These are phyloP conservation scores for Paracentrotus lividus DNA, from an alignment of 53 echinoderm and acorn worm genomes.

Conservation along the genomic window DNA sequence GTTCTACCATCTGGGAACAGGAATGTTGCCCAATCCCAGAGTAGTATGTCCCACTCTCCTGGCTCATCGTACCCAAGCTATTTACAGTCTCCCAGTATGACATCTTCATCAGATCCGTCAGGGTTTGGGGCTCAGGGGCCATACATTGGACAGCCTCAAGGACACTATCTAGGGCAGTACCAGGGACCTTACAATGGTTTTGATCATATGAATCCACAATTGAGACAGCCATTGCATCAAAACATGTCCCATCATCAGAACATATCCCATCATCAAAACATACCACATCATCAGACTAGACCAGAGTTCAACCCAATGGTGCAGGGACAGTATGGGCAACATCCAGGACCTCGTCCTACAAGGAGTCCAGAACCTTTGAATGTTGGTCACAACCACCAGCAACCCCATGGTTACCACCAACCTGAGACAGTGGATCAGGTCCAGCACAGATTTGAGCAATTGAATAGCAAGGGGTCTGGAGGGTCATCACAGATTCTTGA, in stretches of 20 bases:
- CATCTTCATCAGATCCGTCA: slow-evolving; percentile 46
- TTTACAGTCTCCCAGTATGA: not conserved
- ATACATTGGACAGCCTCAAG: not conserved
- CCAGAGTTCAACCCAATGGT: not conserved
- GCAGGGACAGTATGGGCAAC: not conserved
- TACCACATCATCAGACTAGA: not conserved
- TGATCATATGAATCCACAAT: not conserved
- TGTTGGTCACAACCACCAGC: not conserved
- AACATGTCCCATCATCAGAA: no score
- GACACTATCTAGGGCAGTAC: not conserved
- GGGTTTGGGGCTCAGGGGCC: not conserved
- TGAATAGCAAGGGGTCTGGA: not conserved
- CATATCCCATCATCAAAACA: no score
- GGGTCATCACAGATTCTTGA: not conserved
- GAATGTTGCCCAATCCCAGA: not conserved
- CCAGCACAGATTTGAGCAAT: slow-evolving; percentile 31
- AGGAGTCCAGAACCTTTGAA: not conserved
- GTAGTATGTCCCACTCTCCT: slow-evolving; percentile 45
- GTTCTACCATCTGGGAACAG: slow-evolving; percentile 17
- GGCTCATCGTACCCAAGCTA: slow-evolving; percentile 55
- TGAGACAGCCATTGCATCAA: not conserved
- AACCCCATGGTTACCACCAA: not conserved
- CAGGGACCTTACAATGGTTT: not conserved
- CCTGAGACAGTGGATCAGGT: not conserved
- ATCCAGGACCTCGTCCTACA: not conserved